Evolutionary conservation across 2,888 invertebrate genomes (phyloP).

Genomic region (Spilosoma lubricipeda): DNA sequence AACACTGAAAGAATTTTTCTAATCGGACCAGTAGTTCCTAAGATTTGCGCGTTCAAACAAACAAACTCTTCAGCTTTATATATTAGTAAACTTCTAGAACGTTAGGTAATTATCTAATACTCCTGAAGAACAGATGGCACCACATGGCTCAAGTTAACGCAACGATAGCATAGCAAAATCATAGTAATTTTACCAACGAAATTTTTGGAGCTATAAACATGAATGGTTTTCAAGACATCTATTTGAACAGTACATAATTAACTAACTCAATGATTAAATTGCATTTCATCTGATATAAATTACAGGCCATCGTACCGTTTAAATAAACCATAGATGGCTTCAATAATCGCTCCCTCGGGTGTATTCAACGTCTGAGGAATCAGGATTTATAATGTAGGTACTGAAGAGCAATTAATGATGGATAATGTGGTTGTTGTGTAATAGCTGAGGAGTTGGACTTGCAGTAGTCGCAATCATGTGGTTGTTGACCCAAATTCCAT

Average conservation of each 20-base stretch:
- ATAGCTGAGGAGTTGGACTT: background rate
- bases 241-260: background rate
- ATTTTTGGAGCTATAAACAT: background rate
- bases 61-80: too few species aligned
- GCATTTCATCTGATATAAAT: background rate
- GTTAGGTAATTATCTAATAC: background rate
- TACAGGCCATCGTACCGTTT: background rate
- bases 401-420: background rate
- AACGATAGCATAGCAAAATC: background rate
- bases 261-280: background rate
- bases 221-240: background rate
- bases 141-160: background rate
- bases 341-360: slow-evolving; percentile 6
- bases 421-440: background rate
- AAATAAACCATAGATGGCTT: slow-evolving; percentile 9
- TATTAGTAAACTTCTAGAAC: too few species aligned
- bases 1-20: too few species aligned
- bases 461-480: background rate
- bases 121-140: background rate
- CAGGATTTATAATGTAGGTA: background rate
- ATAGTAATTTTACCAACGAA: background rate
- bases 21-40: too few species aligned
- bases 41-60: too few species aligned
- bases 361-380: background rate
- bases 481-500: background rate